These are phyloP conservation scores for Ceratina australensis DNA, from an alignment of 1,140 invertebrate species.

Conservation along the genomic window DNA sequence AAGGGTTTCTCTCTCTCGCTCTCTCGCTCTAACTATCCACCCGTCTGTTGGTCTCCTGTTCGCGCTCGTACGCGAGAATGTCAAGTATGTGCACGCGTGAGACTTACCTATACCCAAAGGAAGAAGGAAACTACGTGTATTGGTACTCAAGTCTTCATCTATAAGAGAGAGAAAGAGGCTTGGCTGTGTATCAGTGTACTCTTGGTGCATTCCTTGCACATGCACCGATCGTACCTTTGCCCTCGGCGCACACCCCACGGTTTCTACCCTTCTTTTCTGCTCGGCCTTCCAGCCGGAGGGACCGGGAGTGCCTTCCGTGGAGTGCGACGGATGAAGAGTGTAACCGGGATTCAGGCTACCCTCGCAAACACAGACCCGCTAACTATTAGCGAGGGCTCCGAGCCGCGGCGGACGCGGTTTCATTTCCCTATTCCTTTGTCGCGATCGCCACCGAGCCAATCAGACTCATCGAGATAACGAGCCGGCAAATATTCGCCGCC, in stretches of 20 bases:
- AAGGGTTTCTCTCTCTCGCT: slow-evolving; percentile 21
- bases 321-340: slow-evolving; percentile 47
- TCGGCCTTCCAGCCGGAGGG: slow-evolving; percentile 53
- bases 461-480: slow-evolving; percentile 55
- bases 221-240: slow-evolving; percentile 48
- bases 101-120: too few species aligned
- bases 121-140: not conserved
- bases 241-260: slow-evolving; percentile 28
- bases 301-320: slow-evolving; percentile 23
- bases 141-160: too few species aligned
- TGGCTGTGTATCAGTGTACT: not conserved
- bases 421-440: slow-evolving; percentile 62
- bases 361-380: slow-evolving; percentile 21
- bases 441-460: slow-evolving; percentile 6
- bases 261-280: slow-evolving; percentile 52
- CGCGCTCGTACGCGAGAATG: not conserved
- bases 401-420: slow-evolving; percentile 39
- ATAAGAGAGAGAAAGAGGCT: not conserved
- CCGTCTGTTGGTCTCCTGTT: slow-evolving; percentile 34
- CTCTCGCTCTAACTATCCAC: slow-evolving; percentile 27
- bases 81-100: slow-evolving; percentile 2
- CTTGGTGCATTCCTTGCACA: slow-evolving; percentile 34
- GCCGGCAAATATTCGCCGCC: slow-evolving; percentile 47
- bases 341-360: slow-evolving; percentile 44
- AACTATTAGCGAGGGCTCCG: slow-evolving; percentile 60